phyloP scores from a whole-genome alignment of 2,113 vertebrate species.

The Otus sunia region DNA sequence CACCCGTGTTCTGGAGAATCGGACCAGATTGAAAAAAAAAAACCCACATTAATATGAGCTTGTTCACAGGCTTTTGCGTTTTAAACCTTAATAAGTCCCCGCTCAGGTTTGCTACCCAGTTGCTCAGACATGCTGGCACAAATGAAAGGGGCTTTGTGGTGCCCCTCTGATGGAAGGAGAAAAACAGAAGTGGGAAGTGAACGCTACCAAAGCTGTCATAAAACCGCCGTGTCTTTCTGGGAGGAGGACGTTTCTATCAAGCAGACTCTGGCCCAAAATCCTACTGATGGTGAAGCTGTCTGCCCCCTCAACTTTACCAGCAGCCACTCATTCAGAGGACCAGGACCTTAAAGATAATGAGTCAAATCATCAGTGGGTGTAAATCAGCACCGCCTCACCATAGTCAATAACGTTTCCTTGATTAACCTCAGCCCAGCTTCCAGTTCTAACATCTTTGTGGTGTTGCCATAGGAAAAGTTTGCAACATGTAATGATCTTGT shows the following conservation, averaged over 20 bases:
- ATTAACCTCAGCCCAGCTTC: neutral
- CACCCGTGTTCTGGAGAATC: neutral
- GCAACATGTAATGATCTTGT: accelerated
- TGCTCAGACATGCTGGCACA: neutral
- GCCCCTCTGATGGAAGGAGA: neutral
- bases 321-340: neutral
- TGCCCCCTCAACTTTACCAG: neutral
- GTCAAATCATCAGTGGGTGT: neutral
- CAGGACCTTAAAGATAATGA: neutral
- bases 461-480: constrained; percentile 3
- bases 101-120: neutral
- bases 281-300: neutral
- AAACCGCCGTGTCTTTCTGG: neutral
- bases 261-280: neutral
- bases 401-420: neutral
- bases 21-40: neutral
- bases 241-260: neutral
- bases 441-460: neutral
- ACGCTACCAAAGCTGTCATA: neutral
- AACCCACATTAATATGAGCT: neutral
- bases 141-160: neutral
- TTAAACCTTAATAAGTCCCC: neutral
- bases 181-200: neutral
- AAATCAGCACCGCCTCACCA: neutral
- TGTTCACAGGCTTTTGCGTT: neutral